These are phyloP conservation scores for Phyllotis vaccarum DNA, from an alignment of 2,797 vertebrate species.

Conservation along the genomic window DNA sequence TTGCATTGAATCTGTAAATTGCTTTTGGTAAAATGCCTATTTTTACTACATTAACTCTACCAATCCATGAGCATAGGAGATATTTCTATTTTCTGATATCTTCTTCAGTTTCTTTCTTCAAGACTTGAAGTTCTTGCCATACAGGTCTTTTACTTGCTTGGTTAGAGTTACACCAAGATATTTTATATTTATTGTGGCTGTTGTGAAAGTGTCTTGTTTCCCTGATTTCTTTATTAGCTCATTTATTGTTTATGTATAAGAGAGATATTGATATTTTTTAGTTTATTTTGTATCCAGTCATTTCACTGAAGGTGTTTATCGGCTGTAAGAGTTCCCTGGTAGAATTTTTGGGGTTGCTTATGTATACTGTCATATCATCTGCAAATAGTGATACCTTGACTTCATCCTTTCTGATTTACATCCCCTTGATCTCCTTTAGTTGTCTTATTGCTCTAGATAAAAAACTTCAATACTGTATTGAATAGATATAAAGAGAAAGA, in stretches of 20 bases:
- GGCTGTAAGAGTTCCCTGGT: not conserved
- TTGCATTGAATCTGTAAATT: not conserved
- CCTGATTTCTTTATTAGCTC: not conserved
- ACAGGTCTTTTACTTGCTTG: not conserved
- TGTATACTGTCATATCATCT: not conserved
- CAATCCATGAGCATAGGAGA: not conserved
- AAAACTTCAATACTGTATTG: not conserved
- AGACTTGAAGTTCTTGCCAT: not conserved
- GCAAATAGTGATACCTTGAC: not conserved
- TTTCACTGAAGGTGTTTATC: not conserved
- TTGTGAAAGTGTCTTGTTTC: not conserved
- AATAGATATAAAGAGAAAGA: not conserved
- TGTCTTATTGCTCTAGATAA: not conserved
- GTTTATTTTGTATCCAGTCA: not conserved
- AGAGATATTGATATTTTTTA: not conserved
- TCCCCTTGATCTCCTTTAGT: not conserved
- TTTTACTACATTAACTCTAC: not conserved
- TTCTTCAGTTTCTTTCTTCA: not conserved
- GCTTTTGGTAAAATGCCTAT: not conserved
- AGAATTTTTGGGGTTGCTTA: not conserved
- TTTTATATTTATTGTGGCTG: not conserved
- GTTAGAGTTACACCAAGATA: not conserved
- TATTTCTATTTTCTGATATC: not conserved
- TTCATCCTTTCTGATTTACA: not conserved
- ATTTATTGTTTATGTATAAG: not conserved